Conservation (phyloP, 2,797 vertebrate species). For the Hoplostethus mediterraneus region DNA sequence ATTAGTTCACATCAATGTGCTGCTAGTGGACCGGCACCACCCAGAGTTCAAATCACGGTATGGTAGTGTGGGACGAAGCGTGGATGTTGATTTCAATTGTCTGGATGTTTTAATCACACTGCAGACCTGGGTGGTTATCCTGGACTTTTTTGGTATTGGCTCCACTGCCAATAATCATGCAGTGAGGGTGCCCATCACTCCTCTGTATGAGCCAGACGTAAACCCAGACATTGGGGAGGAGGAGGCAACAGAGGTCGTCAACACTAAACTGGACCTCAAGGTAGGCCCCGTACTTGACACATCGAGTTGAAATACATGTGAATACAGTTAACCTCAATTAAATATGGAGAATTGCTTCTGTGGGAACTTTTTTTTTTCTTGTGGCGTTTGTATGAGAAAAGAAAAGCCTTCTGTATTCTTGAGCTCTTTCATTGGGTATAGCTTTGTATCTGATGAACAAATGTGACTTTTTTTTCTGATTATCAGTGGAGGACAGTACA, state of each 20-base stretch:
- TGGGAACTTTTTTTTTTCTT: too few species aligned
- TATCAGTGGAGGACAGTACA: too few species aligned
- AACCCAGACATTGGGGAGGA: constrained; percentile 62
- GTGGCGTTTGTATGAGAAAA: too few species aligned
- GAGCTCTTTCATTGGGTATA: too few species aligned
- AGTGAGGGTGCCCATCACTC: constrained; percentile 80
- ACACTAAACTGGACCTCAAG: constrained; percentile 96
- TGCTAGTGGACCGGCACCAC: constrained; percentile 94
- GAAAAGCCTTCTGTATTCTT: too few species aligned
- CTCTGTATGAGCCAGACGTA: constrained; percentile 54
- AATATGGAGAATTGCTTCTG: too few species aligned
- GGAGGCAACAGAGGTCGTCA: constrained; percentile 75
- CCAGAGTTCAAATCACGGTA: constrained; percentile 92
- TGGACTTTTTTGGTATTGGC: constrained; percentile 98
- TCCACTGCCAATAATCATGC: constrained; percentile 97
- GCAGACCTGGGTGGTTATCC: constrained; percentile 98
- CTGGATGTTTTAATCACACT: constrained; percentile 95
- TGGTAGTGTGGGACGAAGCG: constrained; percentile 88
- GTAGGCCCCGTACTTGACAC: constrained; percentile 72
- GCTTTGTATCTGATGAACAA: too few species aligned
- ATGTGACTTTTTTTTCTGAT: too few species aligned
- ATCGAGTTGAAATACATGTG: too few species aligned
- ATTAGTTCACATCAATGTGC: constrained; percentile 95
- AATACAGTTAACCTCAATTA: too few species aligned
- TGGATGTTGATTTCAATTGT: constrained; percentile 98